These are phyloP conservation scores for Cherax destructor DNA, from an alignment of 1,140 invertebrate genomes.

Conservation along the genomic window DNA sequence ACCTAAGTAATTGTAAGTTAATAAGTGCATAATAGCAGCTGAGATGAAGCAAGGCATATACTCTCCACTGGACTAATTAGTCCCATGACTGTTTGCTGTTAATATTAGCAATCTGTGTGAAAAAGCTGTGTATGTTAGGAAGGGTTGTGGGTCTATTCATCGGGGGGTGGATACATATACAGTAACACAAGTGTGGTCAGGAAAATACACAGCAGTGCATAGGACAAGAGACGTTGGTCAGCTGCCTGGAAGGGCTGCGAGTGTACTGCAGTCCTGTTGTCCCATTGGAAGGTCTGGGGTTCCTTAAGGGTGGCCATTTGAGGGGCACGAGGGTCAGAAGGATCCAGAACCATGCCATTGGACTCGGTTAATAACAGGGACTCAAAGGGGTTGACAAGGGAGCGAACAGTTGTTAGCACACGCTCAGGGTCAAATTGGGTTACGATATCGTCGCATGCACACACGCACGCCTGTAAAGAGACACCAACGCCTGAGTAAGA, in stretches of 20 bases:
- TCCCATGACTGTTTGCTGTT: neutral
- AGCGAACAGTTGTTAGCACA: constrained; percentile 68
- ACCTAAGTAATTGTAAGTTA: neutral
- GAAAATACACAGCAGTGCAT: constrained; percentile 66
- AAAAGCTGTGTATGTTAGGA: neutral
- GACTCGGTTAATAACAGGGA: constrained; percentile 61
- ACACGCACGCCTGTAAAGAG: constrained; percentile 67
- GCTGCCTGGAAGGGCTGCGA: constrained; percentile 43
- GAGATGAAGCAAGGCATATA: constrained; percentile 41
- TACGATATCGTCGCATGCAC: constrained; percentile 69
- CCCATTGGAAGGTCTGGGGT: constrained; percentile 22
- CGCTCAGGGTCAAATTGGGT: constrained; percentile 65
- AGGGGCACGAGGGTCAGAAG: constrained; percentile 32
- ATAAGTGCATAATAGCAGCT: constrained; percentile 36
- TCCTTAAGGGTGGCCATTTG: constrained; percentile 34
- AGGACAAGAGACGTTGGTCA: constrained; percentile 58
- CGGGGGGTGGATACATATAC: constrained; percentile 55
- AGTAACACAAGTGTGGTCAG: constrained; percentile 66
- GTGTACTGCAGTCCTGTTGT: constrained; percentile 28
- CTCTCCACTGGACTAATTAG: neutral
- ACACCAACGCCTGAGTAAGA: constrained; percentile 50
- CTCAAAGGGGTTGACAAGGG: constrained; percentile 67
- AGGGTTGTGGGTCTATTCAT: constrained; percentile 46
- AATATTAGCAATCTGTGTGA: neutral
- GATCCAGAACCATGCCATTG: constrained; percentile 53